phyloP scores from a whole-genome alignment of 2,797 vertebrate species.

The Aplochiton taeniatus region DNA sequence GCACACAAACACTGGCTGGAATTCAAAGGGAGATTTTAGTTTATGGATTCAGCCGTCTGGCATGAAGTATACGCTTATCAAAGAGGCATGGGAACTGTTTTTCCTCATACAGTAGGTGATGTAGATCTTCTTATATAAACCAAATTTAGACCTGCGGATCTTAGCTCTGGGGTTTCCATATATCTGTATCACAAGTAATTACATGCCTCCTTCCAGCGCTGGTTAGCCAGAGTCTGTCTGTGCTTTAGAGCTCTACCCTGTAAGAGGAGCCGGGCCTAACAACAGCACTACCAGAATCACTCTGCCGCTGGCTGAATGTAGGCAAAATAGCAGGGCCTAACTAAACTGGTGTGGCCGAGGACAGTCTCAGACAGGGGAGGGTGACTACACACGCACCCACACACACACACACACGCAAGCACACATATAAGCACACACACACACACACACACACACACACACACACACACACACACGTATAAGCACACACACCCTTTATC shows the following conservation, averaged over 20 bases:
- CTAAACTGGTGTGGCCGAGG: conserved; percentile 69
- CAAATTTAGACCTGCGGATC: too few species aligned
- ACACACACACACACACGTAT: conserved; percentile 9
- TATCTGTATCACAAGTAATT: too few species aligned
- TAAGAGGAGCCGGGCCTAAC: conserved; percentile 45
- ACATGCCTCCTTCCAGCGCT: neutral
- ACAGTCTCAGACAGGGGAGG: conserved; percentile 45
- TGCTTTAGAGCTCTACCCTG: conserved; percentile 30
- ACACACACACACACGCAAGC: conserved; percentile 4
- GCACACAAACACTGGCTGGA: conserved; percentile 38
- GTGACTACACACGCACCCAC: conserved; percentile 14
- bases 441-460: neutral
- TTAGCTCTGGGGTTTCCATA: too few species aligned
- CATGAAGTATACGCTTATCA: too few species aligned
- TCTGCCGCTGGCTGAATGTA: conserved; percentile 56
- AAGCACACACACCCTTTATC: conserved; percentile 12
- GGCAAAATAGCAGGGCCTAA: conserved; percentile 60
- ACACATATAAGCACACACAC: neutral
- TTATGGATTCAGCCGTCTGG: too few species aligned
- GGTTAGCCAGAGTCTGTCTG: neutral
- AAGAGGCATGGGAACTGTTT: too few species aligned
- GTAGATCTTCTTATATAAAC: too few species aligned
- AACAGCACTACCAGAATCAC: conserved; percentile 42
- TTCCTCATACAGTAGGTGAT: too few species aligned
- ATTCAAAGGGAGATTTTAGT: too few species aligned